phyloP scores from a whole-genome alignment of 1,140 invertebrate species.

The Doryteuthis pealeii region DNA sequence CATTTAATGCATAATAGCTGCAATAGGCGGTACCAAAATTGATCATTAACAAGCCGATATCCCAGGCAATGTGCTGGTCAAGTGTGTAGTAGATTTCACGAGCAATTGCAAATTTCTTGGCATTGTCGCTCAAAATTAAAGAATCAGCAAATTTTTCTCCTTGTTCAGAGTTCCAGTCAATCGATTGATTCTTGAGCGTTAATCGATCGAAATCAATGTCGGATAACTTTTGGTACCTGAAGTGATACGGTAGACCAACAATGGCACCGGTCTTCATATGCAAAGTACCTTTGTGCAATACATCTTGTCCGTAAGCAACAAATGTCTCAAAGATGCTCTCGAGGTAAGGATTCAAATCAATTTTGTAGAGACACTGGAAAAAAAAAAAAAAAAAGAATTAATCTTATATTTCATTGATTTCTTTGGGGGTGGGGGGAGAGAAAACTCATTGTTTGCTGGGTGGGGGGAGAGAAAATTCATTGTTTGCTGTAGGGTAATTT shows the following conservation, averaged over 20 bases:
- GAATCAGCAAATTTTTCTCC: conserved; percentile 68
- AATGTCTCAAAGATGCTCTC: conserved; percentile 64
- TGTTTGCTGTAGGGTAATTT: too few relatives aligned
- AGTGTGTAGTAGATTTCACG: conserved; percentile 66
- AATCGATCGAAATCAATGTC: conserved; percentile 61
- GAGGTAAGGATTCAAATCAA: conserved; percentile 58
- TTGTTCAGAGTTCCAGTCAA: conserved; percentile 66
- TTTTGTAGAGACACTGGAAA: conserved; percentile 61
- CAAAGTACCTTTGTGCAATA: conserved; percentile 64
- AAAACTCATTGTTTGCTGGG: too few relatives aligned
- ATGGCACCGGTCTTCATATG: conserved; percentile 62
- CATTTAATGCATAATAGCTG: conserved; percentile 62
- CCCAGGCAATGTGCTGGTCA: conserved; percentile 62
- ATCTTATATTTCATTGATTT: too few relatives aligned
- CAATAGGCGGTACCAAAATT: conserved; percentile 62
- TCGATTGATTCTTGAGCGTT: conserved; percentile 52
- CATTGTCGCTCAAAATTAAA: conserved; percentile 71
- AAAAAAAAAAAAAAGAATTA: conserved; percentile 22
- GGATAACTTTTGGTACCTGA: conserved; percentile 59
- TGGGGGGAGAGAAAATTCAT: too few relatives aligned
- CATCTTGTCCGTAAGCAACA: conserved; percentile 68
- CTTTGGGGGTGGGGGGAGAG: too few relatives aligned
- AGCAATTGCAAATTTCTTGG: conserved; percentile 77
- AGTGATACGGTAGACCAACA: conserved; percentile 70
- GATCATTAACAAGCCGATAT: conserved; percentile 60